Conservation (phyloP, 2,797 vertebrate genomes). For the Peromyscus eremicus region DNA sequence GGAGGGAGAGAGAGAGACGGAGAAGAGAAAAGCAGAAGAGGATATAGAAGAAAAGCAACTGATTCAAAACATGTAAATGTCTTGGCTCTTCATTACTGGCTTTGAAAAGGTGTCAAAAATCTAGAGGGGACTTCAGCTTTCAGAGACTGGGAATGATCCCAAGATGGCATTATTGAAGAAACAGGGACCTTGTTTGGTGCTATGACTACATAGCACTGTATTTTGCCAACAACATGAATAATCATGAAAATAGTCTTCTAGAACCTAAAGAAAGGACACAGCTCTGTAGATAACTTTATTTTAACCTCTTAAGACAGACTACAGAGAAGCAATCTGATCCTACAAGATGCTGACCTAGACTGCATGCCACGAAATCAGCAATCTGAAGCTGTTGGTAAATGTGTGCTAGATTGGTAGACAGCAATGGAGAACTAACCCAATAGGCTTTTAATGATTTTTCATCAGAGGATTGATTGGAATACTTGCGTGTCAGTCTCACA, state of each 20-base stretch:
- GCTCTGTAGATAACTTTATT: neutral
- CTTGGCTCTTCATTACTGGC: neutral
- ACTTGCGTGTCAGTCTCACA: neutral
- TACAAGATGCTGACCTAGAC: neutral
- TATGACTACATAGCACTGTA: neutral
- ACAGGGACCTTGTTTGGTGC: fast-evolving
- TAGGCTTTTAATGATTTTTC: neutral
- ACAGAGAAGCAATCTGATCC: neutral
- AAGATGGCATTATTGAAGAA: neutral
- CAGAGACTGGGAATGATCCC: neutral
- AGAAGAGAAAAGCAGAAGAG: neutral
- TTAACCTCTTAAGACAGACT: neutral
- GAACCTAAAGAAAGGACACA: neutral
- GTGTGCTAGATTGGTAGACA: neutral
- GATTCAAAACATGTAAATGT: neutral
- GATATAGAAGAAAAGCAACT: neutral
- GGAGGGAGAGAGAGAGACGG: neutral
- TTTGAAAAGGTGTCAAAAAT: neutral
- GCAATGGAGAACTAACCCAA: neutral
- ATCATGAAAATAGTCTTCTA: neutral
- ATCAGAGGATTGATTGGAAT: neutral
- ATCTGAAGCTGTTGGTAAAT: neutral
- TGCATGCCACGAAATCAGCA: neutral
- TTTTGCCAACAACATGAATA: neutral
- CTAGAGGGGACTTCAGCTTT: neutral